Base-by-base conservation (phyloP, 2,797 vertebrate species). In the Pyrocephalus nanus region DNA sequence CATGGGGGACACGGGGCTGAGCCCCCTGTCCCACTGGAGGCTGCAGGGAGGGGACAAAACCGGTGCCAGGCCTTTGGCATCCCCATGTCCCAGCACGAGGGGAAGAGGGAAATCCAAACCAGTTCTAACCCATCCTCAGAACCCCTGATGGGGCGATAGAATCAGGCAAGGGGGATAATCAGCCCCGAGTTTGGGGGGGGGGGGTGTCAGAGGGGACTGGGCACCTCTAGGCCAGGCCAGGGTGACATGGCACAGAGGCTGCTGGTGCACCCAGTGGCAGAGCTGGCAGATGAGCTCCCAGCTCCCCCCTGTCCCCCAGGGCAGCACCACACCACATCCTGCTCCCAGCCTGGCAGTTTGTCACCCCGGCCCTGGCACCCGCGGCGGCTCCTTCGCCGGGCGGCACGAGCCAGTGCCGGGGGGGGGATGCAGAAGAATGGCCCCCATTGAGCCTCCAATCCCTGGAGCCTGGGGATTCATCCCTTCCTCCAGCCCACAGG, bases 371-470 rank as follows among this genome's bases (percentile, higher is more conserved):
- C 91, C 78, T 87, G 54, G 76, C 71, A 72, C 43, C 34, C 4
- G 0, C 6, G 2, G 86, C 0, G 3, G 79, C 71, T 90, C 89
- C 90, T 90, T 93, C 50, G 0, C 82, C 3, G 7, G 77, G 86
- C 13, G 17, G 71, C 73, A 89, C 54, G 12, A 85, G 82, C n/a
- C 0, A 0, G 48, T 2, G 22, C 67, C 0, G 0, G 0, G 21
- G 2, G 15, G 45, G 54, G 71, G 22, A 80, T 78, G 81, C 32
- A 75, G 95, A 97, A 97, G 96, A 98, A 97, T 97, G 94, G 87
- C 29, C 86, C 88, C 86, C 74, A 96, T 97, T 98, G 97, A 97
- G 82, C 76, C 38, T 61, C 58, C 66, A 51, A 29, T 51, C 50
- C 26, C 26, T 84, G 82, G 1, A 79, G 69, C 67, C 34, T 0